These are phyloP conservation scores for Pycnonotus jocosus DNA, from an alignment of 2,113 vertebrate genomes.

Conservation along the genomic window DNA sequence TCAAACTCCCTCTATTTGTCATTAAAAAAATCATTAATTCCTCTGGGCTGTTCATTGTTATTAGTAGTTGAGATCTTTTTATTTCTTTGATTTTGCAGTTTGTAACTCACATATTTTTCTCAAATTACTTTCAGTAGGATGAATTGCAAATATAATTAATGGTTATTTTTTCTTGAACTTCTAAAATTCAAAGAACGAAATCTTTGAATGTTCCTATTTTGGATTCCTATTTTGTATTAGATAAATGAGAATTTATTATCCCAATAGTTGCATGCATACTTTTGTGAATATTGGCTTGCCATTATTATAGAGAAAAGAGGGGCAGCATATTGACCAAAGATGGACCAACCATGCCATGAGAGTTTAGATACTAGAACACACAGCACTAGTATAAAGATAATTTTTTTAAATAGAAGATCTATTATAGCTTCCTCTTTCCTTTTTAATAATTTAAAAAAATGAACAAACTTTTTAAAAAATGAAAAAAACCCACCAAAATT, in stretches of 20 bases:
- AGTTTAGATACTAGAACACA: background rate
- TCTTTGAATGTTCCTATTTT: background rate
- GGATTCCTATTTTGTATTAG: background rate
- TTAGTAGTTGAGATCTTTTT: background rate
- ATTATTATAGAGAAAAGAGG: background rate
- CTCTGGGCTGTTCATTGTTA: background rate
- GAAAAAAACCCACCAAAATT: background rate
- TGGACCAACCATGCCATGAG: background rate
- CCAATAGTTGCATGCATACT: background rate
- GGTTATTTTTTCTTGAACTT: background rate
- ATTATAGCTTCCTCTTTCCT: background rate
- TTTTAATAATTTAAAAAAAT: background rate
- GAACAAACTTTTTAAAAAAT: background rate
- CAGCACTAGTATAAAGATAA: background rate
- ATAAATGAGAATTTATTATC: background rate
- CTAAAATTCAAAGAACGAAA: background rate
- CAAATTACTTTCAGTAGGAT: background rate
- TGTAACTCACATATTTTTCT: background rate
- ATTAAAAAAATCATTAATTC: background rate
- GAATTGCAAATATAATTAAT: background rate
- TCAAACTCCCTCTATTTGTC: background rate
- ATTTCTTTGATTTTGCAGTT: background rate
- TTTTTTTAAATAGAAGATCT: background rate
- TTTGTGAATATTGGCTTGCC: fast-evolving
- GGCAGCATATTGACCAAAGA: background rate